A percentile compares a stretch with the other conserved stretches of the same genome.
Conservation (phyloP, 2,888 invertebrate species). For the Pomacea canaliculata region DNA sequence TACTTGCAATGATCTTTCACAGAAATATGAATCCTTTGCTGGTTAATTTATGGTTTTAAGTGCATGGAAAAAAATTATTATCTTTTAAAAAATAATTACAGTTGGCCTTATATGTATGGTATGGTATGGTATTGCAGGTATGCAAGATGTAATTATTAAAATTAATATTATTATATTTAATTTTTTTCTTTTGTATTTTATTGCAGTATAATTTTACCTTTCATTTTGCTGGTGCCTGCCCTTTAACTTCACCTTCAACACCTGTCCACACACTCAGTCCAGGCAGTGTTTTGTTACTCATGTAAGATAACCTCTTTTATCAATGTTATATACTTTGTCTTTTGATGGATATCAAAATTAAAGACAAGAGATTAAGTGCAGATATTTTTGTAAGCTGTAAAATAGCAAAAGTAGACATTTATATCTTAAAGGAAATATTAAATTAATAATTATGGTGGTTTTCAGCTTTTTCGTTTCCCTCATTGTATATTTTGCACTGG, state of each 20-base stretch:
- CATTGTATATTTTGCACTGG: slow-evolving; percentile 34
- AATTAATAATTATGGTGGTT: too few species aligned
- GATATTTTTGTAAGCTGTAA: too few species aligned
- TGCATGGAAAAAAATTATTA: not conserved
- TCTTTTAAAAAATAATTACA: not conserved
- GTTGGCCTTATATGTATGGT: not conserved
- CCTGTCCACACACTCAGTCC: slow-evolving; percentile 20
- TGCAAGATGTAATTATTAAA: not conserved
- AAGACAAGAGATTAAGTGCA: not conserved
- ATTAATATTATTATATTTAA: not conserved
- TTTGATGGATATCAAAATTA: not conserved
- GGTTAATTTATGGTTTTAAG: not conserved
- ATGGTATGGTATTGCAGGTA: not conserved
- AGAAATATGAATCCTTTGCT: not conserved
- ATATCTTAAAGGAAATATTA: too few species aligned
- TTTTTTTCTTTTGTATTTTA: not conserved
- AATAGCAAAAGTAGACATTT: too few species aligned
- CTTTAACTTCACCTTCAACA: not conserved
- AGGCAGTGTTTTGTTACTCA: slow-evolving; percentile 30
- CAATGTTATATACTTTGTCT: not conserved
- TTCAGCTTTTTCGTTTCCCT: slow-evolving; percentile 33
- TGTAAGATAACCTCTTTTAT: slow-evolving; percentile 23
- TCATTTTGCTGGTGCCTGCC: slow-evolving; percentile 37
- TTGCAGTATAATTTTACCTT: slow-evolving; percentile 34
- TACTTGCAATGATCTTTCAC: not conserved